These are phyloP conservation scores for Heterotis niloticus DNA, from an alignment of 2,113 vertebrate genomes.

Conservation along the genomic window DNA sequence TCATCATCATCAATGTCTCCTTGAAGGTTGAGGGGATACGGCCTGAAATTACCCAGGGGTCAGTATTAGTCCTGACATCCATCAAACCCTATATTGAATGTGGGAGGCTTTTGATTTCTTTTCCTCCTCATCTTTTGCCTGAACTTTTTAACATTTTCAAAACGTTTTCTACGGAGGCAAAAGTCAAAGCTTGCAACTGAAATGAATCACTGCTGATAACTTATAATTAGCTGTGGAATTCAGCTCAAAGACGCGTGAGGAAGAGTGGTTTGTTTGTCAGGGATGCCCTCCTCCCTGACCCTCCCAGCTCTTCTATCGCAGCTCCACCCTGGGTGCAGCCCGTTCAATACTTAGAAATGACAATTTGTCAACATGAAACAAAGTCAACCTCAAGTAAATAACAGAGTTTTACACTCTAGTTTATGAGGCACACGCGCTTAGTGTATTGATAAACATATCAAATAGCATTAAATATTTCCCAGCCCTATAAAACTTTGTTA, in stretches of 20 bases:
- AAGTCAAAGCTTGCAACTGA: constrained; percentile 12
- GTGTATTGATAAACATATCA: background rate
- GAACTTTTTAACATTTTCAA: background rate
- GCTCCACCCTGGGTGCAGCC: too few relatives aligned
- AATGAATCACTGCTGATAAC: constrained; percentile 13
- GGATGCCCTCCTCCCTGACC: background rate
- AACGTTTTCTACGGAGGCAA: background rate
- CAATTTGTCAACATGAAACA: too few relatives aligned
- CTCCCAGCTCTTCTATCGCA: background rate
- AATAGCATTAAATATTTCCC: too few relatives aligned
- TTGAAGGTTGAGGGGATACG: too few relatives aligned
- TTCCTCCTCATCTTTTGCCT: background rate
- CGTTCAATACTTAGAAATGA: too few relatives aligned
- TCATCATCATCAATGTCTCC: too few relatives aligned
- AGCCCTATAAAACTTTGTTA: too few relatives aligned
- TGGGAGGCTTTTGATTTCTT: background rate
- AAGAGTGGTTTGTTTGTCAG: background rate
- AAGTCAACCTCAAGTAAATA: too few relatives aligned
- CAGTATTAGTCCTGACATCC: too few relatives aligned
- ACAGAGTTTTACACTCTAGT: background rate
- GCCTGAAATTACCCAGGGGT: too few relatives aligned
- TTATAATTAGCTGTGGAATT: constrained; percentile 12
- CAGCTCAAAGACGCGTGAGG: background rate
- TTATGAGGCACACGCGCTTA: background rate
- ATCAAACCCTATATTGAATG: too few relatives aligned